Percentiles rank a stretch among this genome's conserved stretches.
These are phyloP conservation scores for Crenichthys baileyi DNA, from an alignment of 2,797 vertebrate genomes.

Conservation along the genomic window DNA sequence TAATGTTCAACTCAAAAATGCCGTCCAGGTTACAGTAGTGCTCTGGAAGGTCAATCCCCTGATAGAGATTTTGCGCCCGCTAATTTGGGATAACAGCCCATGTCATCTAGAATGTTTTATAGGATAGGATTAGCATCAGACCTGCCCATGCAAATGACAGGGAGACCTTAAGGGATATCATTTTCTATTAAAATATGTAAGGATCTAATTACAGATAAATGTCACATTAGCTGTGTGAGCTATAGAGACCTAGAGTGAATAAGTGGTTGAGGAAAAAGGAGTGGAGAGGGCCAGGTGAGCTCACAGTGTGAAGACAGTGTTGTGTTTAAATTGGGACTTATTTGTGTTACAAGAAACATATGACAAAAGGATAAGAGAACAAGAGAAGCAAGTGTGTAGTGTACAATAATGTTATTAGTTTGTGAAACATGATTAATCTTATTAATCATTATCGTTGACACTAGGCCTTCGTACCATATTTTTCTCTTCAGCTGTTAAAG, in stretches of 20 bases:
- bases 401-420: background rate
- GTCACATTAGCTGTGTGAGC: constrained; percentile 79
- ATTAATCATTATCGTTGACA: background rate
- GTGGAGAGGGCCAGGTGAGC: constrained; percentile 15
- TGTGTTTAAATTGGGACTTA: constrained; percentile 23
- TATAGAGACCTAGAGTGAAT: constrained; percentile 71
- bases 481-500: background rate
- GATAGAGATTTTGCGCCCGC: constrained; percentile 70
- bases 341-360: constrained; percentile 43
- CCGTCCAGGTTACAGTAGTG: constrained; percentile 45
- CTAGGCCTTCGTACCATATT: no score
- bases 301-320: constrained; percentile 21
- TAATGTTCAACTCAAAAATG: constrained; percentile 27
- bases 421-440: background rate
- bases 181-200: constrained; percentile 83
- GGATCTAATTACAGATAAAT: constrained; percentile 85
- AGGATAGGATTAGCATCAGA: constrained; percentile 79
- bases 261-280: constrained; percentile 45
- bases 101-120: constrained; percentile 75
- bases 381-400: background rate
- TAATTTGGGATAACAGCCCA: constrained; percentile 80
- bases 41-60: constrained; percentile 73
- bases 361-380: constrained; percentile 33
- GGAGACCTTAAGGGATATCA: constrained; percentile 84
- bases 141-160: constrained; percentile 82